Base-by-base conservation (phyloP, 2,888 invertebrate species). In the Apamea sordens region DNA sequence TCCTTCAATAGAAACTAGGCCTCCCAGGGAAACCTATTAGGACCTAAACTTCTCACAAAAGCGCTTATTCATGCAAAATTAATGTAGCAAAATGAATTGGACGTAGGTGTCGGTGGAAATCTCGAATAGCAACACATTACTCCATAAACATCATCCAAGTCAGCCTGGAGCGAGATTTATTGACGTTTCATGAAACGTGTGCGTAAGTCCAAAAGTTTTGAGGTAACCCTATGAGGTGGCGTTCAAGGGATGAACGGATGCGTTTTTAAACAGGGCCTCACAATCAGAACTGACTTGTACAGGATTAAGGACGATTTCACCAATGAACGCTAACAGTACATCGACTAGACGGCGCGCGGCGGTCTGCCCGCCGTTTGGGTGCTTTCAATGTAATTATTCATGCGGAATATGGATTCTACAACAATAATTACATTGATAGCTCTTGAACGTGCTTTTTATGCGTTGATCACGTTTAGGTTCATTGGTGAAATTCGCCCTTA, bases 131-230 rank as follows among this genome's bases (percentile, higher is more conserved):
- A 91, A 88, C 90, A 90, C 90, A 92, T 92, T 93, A 92, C 91
- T 92, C 92, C 90, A 92, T 92, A 92, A 92, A 91, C 92, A 92
- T 93, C 92, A 91, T 89, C 89, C 86, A 87, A 86, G 89, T 90
- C 86, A 91, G 90, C 90, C 86, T 32, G 76, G 77, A 87, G 89
- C 77, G 89, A 92, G 92, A 94, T 94, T 93, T 93, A 94, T 94
- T 91, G 93, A 91, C 91, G 91, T 90, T 89, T 89, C 90, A 83
- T 82, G 86, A 89, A 90, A 91, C 90, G 90, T 92, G 90, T 90
- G 88, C 88, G 90, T 90, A 88, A 89, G 92, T 91, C 90, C 86
- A 80, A 92, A 92, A 93, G 91, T 93, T 92, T 91, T 88, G 90
- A 91, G 90, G 90, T 89, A 90, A 89, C 87, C 89, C 76, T 88